A percentile compares a stretch with the other conserved stretches of the same genome.
Evolutionary conservation across 2,113 vertebrate species (phyloP).

Genomic region (Ciconia maguari): DNA sequence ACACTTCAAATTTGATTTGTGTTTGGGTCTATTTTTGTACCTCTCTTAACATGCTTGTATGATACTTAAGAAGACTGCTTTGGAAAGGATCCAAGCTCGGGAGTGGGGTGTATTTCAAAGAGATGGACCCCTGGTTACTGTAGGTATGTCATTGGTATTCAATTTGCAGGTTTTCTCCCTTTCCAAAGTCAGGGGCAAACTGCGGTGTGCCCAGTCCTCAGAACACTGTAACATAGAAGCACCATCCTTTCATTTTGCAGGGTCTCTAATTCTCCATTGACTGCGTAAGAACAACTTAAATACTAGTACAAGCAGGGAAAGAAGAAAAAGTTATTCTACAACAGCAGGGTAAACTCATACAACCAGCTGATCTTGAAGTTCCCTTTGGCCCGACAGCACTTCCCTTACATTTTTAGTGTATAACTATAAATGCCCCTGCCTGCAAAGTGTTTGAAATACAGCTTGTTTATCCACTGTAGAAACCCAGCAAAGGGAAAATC

Average conservation of each 20-base stretch:
- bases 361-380: background rate
- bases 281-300: background rate
- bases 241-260: background rate
- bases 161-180: background rate
- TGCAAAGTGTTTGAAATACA: background rate
- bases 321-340: background rate
- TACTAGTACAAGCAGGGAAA: background rate
- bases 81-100: background rate
- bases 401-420: rapidly evolving
- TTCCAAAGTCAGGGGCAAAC: background rate
- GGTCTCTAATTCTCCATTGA: background rate
- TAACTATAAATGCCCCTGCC: background rate
- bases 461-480: background rate
- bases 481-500: background rate
- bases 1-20: slow-evolving; percentile 14
- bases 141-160: background rate
- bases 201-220: background rate
- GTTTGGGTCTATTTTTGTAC: background rate
- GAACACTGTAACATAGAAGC: background rate
- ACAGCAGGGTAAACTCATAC: background rate
- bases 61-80: background rate
- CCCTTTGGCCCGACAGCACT: background rate
- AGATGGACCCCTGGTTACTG: background rate
- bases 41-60: background rate
- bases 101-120: background rate